A percentile compares a stretch with the other conserved stretches of the same genome.
Conservation (phyloP, 53 echinoderm and acorn worm genomes). For the Echinarachnius parma region DNA sequence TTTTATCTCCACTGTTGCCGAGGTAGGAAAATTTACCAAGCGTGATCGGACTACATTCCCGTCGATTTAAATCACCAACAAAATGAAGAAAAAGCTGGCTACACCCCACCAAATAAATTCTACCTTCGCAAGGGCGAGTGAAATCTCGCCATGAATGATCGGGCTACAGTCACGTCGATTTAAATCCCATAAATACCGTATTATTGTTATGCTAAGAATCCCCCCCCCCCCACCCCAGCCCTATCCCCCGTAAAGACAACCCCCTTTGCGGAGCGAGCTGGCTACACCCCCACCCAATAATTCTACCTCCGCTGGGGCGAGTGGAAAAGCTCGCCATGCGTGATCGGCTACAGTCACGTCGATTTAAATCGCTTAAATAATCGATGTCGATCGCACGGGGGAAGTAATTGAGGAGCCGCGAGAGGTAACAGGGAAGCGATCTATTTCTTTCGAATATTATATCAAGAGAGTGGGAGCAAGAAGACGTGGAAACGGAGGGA, state of each 20-base stretch:
- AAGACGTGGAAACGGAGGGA: neutral
- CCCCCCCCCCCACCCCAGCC: neutral
- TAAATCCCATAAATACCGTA: slow-evolving; percentile 46
- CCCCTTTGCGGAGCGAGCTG: neutral
- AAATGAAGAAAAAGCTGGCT: neutral
- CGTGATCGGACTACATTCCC: slow-evolving; percentile 16
- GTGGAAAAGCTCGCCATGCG: neutral
- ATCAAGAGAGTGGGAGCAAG: neutral
- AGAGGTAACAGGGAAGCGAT: no score
- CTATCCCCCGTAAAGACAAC: neutral
- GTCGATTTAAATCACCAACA: slow-evolving; percentile 39
- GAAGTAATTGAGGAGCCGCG: slow-evolving; percentile 40
- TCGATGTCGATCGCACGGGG: slow-evolving; percentile 22
- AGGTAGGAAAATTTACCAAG: neutral
- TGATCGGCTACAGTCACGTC: slow-evolving; percentile 24
- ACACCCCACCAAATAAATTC: neutral
- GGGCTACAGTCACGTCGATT: slow-evolving; percentile 25
- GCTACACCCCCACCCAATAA: neutral
- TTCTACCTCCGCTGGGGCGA: neutral
- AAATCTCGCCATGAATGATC: neutral
- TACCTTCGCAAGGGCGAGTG: no score
- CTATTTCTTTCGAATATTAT: neutral
- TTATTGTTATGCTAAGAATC: no score
- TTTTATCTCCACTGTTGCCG: neutral
- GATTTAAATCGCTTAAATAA: slow-evolving; percentile 46